Base-by-base conservation (phyloP, 2,113 vertebrate genomes). In the Sisor rabdophorus region DNA sequence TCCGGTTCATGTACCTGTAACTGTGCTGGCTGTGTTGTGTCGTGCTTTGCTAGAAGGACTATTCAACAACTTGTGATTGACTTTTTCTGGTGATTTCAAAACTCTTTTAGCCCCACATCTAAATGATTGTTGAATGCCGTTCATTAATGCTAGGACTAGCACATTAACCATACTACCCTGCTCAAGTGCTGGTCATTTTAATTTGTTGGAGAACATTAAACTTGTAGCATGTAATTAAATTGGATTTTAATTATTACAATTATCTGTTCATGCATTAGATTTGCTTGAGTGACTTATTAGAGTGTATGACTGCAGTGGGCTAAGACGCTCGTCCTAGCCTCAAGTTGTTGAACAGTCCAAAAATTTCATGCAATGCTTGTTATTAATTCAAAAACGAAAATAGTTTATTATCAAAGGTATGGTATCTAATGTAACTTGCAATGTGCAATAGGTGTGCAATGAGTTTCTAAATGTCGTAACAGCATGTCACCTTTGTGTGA, bases 261-360 rank as follows among this genome's bases (percentile, higher is more conserved):
- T 44, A 22, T 56, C n/a, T 1, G 16, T 58, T 58, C 4, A 60
- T 48, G 36, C 15, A 50, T 26, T 44, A 26, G 8, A 68, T 68
- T 36, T 47, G 6, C n/a, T 60, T 19, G 1, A 32, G 61, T 32
- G 26, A 48, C 44, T 32, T 64, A 24, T 32, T 12, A 40, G 26
- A 40, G 16, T 54, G 54, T 72, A 72, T 4, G 28, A 56, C 24
- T 71, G 32, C 36, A 55, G 40, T 30, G 58, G 53, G 22, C n/a
- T 22, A 56, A 19, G 30, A 52, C 50, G 44, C 11, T 28, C 54
- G 56, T 16, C 10, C 22, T 68, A 30, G 81, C 40, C 75, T 88
- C 89, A 85, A 86, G 90, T 91, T 91, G 90, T 90, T 91, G 91
- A 87, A 90, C 89, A 87, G 92, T 92, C 90, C 84, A 32, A 85